Evolutionary conservation across 2,797 vertebrate genomes (phyloP).

Genomic region (Microhierax caerulescens): DNA sequence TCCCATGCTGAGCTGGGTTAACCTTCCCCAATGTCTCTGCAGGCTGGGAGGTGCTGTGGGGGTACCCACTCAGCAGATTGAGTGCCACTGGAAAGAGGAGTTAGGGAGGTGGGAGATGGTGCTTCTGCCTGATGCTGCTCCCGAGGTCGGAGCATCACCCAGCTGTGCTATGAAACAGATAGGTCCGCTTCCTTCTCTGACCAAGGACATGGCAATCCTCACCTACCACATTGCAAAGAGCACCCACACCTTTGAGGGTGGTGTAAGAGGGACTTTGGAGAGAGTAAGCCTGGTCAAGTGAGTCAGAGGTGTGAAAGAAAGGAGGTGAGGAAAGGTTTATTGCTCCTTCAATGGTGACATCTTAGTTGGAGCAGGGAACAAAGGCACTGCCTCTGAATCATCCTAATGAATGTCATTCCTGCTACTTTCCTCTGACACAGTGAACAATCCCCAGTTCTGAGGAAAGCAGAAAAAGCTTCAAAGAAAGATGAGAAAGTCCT

Average conservation of each 20-base stretch:
- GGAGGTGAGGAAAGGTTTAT: not conserved
- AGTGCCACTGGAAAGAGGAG: fast-evolving
- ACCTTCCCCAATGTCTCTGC: not conserved
- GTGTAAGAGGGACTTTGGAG: not conserved
- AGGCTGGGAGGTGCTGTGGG: not conserved
- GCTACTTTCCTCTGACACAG: not conserved
- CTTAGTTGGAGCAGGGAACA: not conserved
- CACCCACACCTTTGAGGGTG: not conserved
- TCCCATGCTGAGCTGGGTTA: not conserved
- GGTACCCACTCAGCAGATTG: not conserved
- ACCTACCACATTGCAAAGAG: fast-evolving
- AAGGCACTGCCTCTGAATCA: not conserved
- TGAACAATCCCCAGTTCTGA: not conserved
- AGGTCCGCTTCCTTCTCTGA: not conserved
- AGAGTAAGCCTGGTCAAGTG: not conserved
- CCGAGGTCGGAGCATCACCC: not conserved
- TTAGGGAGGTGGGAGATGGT: not conserved
- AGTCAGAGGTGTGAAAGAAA: not conserved
- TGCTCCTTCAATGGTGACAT: not conserved
- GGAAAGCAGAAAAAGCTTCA: not conserved
- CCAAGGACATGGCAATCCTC: not conserved
- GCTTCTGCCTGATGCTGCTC: not conserved
- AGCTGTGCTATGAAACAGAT: fast-evolving
- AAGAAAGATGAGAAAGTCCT: not conserved
- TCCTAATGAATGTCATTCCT: not conserved